A percentile compares a stretch with the other conserved stretches of the same genome.
These are phyloP conservation scores for Tetanocera ferruginea DNA, from an alignment of 2,888 invertebrate species.

Conservation along the genomic window DNA sequence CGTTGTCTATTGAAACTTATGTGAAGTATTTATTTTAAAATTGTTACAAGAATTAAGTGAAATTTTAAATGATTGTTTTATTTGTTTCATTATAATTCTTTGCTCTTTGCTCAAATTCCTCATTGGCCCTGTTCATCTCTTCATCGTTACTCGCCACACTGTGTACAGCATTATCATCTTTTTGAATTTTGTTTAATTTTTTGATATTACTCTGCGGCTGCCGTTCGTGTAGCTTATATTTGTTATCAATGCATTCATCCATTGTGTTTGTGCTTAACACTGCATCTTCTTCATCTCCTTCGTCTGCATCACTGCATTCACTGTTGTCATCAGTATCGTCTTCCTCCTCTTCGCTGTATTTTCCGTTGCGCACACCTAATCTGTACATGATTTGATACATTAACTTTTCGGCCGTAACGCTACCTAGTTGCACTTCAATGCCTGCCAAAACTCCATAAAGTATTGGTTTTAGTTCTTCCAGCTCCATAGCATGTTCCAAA, in stretches of 20 bases:
- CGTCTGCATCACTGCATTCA: too few species aligned
- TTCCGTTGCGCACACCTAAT: slow-evolving; percentile 8
- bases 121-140: neutral
- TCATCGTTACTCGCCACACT: neutral
- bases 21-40: too few species aligned
- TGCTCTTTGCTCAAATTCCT: neutral
- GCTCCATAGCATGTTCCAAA: neutral
- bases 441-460: neutral
- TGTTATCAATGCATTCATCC: neutral
- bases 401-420: neutral
- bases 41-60: too few species aligned
- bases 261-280: neutral
- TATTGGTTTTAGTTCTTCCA: neutral
- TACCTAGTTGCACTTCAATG: slow-evolving; percentile 4
- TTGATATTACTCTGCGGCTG: neutral
- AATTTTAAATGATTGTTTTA: neutral
- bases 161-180: neutral
- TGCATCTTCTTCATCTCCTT: neutral
- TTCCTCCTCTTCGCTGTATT: neutral
- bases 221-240: neutral
- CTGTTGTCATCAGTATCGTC: neutral
- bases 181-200: neutral
- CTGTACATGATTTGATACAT: slow-evolving; percentile 14
- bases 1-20: too few species aligned
- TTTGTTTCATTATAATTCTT: neutral